Evolutionary conservation across 1,140 invertebrate genomes (phyloP), one percentile per base, ranked within the genome.

Genomic region (Euura lappo): DNA sequence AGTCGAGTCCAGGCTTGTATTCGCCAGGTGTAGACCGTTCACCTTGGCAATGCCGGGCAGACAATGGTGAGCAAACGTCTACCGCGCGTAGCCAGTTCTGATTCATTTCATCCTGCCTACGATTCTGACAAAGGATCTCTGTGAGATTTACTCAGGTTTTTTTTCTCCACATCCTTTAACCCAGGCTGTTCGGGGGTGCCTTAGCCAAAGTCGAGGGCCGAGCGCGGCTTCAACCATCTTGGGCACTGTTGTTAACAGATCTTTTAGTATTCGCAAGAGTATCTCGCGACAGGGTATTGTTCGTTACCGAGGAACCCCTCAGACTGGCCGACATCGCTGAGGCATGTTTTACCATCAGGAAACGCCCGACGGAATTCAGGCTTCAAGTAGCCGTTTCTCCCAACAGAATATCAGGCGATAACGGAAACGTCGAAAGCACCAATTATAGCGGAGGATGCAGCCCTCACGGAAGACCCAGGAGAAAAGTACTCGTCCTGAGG

Each of bases 1-100:
- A 81, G 88, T 96, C 65, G 94, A 96, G 84, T 94, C 93, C 78
- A 88, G 94, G 77, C 89, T 96, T 79, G 94, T 96, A 73, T 96
- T 96, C 86, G 95, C 94, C 77, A 92, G 94, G 85, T 96, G 94
- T 89, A 95, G 94, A 91, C 94, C 95, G 67, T 96, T 96, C 82
- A 91, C 93, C 43, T 87, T 96, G 82, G 93, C 91, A 78, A 92
- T 93, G 77, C 93, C 93, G 64, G 94, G 94, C 6, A 90, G 95
- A 72, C 94, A 95, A 85, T 96, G 94, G 94, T 88, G 71, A 78
- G 81, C 80, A 44, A 13, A 28, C 28, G 28, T 28, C 28, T 28
- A 28, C 28, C 28, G 28, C 28, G 28, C 28, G 28, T 28, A 28
- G 28, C 28, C 28, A 28, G 28, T 28, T 28, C 28, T 28, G 28